Conservation (phyloP, 2,797 vertebrate species). For the Liasis olivaceus region DNA sequence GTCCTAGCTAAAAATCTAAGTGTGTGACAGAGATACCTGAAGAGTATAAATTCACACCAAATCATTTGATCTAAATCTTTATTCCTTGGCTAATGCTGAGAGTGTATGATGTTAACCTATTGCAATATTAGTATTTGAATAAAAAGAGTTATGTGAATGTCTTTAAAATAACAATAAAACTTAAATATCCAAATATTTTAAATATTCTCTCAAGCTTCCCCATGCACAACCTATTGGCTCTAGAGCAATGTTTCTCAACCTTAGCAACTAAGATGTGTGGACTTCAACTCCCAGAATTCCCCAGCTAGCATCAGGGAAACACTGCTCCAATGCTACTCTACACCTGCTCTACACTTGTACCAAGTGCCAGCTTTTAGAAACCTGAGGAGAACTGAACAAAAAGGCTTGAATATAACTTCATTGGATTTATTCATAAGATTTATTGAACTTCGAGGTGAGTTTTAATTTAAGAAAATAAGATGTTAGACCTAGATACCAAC, state of each 20-base stretch:
- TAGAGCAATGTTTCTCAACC: background rate
- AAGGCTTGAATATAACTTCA: background rate
- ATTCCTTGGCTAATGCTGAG: background rate
- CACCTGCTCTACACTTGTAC: background rate
- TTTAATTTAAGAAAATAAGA: background rate
- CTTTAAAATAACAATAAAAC: too few relatives aligned
- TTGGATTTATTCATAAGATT: background rate
- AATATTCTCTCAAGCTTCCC: background rate
- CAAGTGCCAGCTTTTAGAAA: background rate
- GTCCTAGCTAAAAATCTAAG: background rate
- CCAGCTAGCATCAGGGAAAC: background rate
- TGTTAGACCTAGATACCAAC: fast-evolving
- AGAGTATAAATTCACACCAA: background rate
- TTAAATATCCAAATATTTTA: background rate
- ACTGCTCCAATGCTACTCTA: background rate
- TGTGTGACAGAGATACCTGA: background rate
- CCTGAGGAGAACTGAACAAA: background rate
- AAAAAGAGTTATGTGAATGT: background rate
- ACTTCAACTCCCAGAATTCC: background rate
- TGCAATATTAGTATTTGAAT: background rate
- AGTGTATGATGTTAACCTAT: background rate
- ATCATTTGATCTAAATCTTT: background rate
- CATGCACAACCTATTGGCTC: background rate
- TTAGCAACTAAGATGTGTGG: background rate
- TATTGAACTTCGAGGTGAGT: background rate